Evolutionary conservation across 2,888 invertebrate genomes (phyloP).

Genomic region (Macroteleia sp.): DNA sequence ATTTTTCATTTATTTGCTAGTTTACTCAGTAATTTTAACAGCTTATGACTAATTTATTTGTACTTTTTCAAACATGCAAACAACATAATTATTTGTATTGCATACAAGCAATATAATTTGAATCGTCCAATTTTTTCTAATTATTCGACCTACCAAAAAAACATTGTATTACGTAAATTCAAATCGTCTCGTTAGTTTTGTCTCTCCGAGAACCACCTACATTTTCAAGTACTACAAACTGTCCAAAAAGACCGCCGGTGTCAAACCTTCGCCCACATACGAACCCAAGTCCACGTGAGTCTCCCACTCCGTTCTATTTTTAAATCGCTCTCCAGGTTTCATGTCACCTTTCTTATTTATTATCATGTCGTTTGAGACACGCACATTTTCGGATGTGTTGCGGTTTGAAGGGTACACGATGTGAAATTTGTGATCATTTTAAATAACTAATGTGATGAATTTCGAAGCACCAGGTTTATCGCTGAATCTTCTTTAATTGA

Average conservation of each 20-base stretch:
- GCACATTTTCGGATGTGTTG: conserved; percentile 55
- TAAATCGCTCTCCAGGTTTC: conserved; percentile 42
- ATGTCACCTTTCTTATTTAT: conserved; percentile 57
- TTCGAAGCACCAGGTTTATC: conserved; percentile 13
- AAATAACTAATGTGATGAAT: conserved; percentile 50
- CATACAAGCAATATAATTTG: no score
- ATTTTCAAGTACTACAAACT: conserved; percentile 94
- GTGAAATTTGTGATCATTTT: conserved; percentile 57
- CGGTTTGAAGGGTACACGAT: conserved; percentile 48
- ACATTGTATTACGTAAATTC: conserved; percentile 7
- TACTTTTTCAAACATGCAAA: no score
- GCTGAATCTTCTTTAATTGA: conserved; percentile 34
- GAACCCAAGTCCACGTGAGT: conserved; percentile 75
- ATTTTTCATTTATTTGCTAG: no score
- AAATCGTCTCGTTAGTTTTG: conserved; percentile 10
- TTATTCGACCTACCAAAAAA: no score
- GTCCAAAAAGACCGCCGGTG: conserved; percentile 86
- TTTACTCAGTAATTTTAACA: no score
- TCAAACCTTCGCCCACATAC: conserved; percentile 80
- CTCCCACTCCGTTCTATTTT: conserved; percentile 46
- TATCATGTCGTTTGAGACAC: conserved; percentile 32
- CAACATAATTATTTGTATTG: no score
- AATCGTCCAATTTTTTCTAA: no score
- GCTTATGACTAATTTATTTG: no score
- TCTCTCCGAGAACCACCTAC: conserved; percentile 84